Evolutionary conservation across 2,113 vertebrate species (phyloP).

Genomic region (Alexandromys fortis): DNA sequence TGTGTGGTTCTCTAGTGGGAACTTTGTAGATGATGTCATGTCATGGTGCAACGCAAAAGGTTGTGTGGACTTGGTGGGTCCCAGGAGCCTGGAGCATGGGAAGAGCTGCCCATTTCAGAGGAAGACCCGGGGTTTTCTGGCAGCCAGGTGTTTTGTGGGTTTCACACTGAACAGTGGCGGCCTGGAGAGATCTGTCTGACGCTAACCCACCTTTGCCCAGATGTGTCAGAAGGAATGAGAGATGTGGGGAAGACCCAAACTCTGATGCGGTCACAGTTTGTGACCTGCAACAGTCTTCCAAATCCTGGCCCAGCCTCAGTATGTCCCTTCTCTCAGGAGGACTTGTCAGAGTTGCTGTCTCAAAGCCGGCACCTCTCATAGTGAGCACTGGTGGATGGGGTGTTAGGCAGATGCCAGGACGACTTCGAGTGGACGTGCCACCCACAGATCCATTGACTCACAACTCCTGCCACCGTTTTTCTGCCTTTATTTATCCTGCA

Average conservation of each 20-base stretch:
- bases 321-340: neutral
- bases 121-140: neutral
- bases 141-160: neutral
- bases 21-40: neutral
- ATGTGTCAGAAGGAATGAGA: neutral
- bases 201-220: fast-evolving
- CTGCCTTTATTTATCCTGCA: fast-evolving
- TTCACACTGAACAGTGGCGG: neutral
- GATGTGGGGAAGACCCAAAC: neutral
- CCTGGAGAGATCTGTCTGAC: neutral
- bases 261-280: too few species aligned
- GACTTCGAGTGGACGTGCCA: neutral
- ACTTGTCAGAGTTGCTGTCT: constrained; percentile 35
- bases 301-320: neutral
- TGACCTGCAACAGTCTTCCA: neutral
- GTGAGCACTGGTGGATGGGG: neutral
- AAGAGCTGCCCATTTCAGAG: too few species aligned
- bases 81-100: neutral
- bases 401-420: constrained; percentile 71
- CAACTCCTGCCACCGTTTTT: fast-evolving
- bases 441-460: neutral
- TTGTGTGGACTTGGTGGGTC: neutral
- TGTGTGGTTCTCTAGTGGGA: too few species aligned
- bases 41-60: neutral
- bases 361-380: neutral